These are phyloP conservation scores for Euthynnus affinis DNA, from an alignment of 2,797 vertebrate genomes.

Conservation along the genomic window DNA sequence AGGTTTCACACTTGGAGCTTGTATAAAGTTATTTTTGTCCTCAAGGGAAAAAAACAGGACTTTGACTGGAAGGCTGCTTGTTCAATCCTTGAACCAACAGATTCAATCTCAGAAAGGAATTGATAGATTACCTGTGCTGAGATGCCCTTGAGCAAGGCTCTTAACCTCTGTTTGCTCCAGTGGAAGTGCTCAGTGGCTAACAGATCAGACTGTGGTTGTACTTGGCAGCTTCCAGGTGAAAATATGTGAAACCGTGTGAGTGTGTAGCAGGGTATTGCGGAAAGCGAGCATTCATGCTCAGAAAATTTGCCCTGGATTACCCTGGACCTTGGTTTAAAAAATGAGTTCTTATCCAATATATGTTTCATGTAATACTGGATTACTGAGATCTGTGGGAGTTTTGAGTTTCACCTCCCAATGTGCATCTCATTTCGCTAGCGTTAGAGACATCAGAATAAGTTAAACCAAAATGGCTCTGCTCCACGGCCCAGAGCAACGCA, in stretches of 20 bases:
- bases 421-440: conserved; percentile 52
- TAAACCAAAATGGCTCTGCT: conserved; percentile 70
- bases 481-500: conserved; percentile 39
- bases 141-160: conserved; percentile 24
- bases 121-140: neutral
- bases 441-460: conserved; percentile 63
- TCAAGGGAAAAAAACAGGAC: neutral
- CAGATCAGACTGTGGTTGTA: conserved; percentile 15
- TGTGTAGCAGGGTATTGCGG: neutral
- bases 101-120: too few relatives aligned
- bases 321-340: conserved; percentile 15
- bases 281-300: conserved; percentile 9
- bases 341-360: conserved; percentile 31
- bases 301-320: conserved; percentile 14
- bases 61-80: neutral
- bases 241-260: conserved; percentile 20
- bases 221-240: conserved; percentile 27
- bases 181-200: conserved; percentile 8
- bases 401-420: conserved; percentile 50
- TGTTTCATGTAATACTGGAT: conserved; percentile 48
- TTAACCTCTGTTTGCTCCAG: conserved; percentile 43
- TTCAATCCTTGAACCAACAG: conserved; percentile 14
- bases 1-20: neutral
- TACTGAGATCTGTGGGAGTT: conserved; percentile 44
- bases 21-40: neutral